Conservation (phyloP, 2,113 vertebrate species). For the Scortum barcoo region DNA sequence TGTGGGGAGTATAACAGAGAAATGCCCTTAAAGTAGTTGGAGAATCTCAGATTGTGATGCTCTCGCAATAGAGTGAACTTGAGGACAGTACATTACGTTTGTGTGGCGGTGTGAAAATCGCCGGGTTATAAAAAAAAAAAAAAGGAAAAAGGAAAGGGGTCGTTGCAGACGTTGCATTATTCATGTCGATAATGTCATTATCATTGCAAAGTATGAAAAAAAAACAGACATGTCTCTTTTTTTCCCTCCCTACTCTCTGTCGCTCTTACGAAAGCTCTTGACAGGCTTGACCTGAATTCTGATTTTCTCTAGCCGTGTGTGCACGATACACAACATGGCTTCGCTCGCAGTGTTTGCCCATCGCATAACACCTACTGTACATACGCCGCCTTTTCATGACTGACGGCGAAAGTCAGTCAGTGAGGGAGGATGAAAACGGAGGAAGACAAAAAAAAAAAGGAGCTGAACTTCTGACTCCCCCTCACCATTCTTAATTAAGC, state of each 20-base stretch:
- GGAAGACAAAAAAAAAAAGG: slow-evolving; percentile 14
- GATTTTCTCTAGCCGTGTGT: slow-evolving; percentile 38
- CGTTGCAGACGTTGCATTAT: slow-evolving; percentile 73
- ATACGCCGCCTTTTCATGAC: background rate
- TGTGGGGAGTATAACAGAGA: slow-evolving; percentile 21
- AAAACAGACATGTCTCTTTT: slow-evolving; percentile 22
- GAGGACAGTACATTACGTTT: slow-evolving; percentile 48
- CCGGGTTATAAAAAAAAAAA: background rate
- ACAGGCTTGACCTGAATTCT: slow-evolving; percentile 70
- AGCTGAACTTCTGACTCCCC: slow-evolving; percentile 69
- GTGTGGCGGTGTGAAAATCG: slow-evolving; percentile 48
- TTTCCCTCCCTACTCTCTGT: slow-evolving; percentile 17
- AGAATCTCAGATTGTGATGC: slow-evolving; percentile 48
- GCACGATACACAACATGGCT: slow-evolving; percentile 9
- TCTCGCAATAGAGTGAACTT: slow-evolving; percentile 37
- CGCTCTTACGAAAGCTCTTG: too few relatives aligned
- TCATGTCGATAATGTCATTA: slow-evolving; percentile 79
- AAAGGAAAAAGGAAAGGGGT: slow-evolving; percentile 4
- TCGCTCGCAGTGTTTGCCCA: slow-evolving; percentile 4
- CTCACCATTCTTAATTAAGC: slow-evolving; percentile 79
- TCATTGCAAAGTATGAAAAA: slow-evolving; percentile 67
- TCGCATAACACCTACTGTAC: slow-evolving; percentile 7
- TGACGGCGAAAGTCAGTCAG: background rate
- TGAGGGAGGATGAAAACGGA: slow-evolving; percentile 33
- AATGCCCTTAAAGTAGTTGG: slow-evolving; percentile 40